Evolutionary conservation across 2,888 invertebrate genomes (phyloP), one percentile per base, ranked within the genome.

Genomic region (Eutolmus rufibarbis): DNA sequence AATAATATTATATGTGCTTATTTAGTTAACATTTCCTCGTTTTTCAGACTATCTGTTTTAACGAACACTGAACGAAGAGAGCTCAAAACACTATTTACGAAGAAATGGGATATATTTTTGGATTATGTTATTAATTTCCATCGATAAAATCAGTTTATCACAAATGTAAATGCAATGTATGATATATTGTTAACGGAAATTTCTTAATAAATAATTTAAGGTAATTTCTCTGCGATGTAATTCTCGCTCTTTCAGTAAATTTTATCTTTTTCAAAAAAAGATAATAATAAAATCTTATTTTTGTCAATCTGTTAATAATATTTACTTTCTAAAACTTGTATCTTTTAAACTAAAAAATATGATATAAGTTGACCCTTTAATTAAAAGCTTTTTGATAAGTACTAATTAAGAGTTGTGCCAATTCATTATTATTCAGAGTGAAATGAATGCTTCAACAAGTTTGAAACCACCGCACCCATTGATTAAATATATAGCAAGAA

Each of bases 21-120:
- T 23, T 43, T 37, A 16, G 46, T 23, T 57, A 66, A 66, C 12
- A 12, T 12, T 5, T 0, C 51, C n/a, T 87, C 23, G 51, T 74
- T 28, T 66, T 86, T 86, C 28, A 91, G 91, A 89, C 91, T 90
- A 56, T 90, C 92, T 8, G 90, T 92, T 40, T 90, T 92, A 14
- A 92, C 91, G 1, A 89, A 91, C 2, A 90, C 91, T 9, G 92
- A 92, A 87, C 89, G 91, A 23, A 91, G 91, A 37, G 91, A 91
- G 87, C 90, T 92, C 8, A 91, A 91, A 90, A 90, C 91, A 2
- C 90, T 92, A 8, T 92, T 92, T 86, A 91, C 91, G 88, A 90
- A 90, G 79, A 92, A 91, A 88, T 92, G 93, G 93, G 91, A 91
- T 51, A 91, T 91, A 88, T 92, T 92, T 89, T 91, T 92, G 90